Evolutionary conservation across 2,113 vertebrate species (phyloP), one percentile per base, ranked within the genome.

Genomic region (Electrona antarctica): DNA sequence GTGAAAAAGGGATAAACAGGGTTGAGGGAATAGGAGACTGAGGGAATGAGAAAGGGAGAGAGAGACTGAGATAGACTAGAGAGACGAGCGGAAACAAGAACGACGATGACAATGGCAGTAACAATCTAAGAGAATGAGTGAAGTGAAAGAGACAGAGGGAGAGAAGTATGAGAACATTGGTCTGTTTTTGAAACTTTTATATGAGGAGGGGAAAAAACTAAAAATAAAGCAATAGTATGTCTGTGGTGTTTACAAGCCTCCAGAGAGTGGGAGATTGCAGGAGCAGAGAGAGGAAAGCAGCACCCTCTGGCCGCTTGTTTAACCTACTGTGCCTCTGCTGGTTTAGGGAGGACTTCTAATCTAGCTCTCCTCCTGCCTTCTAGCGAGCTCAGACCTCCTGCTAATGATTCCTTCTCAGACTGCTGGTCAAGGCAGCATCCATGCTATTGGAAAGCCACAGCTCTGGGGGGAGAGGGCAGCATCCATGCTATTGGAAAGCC

Each of bases 401-500:
- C n/a, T n/a, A n/a, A n/a, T n/a, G n/a, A n/a, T n/a, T n/a, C n/a
- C n/a, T n/a, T n/a, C n/a, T n/a, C n/a, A n/a, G n/a, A n/a, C n/a
- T n/a, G n/a, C n/a, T n/a, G n/a, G n/a, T n/a, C n/a, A n/a, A n/a
- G n/a, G n/a, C n/a, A n/a, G n/a, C n/a, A n/a, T n/a, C n/a, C n/a
- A n/a, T n/a, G n/a, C n/a, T n/a, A n/a, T n/a, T n/a, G n/a, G n/a
- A n/a, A n/a, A n/a, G n/a, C n/a, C n/a, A n/a, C n/a, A n/a, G n/a
- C n/a, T n/a, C n/a, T n/a, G n/a, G n/a, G n/a, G n/a, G n/a, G n/a
- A n/a, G n/a, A n/a, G n/a, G 81, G 84, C 83, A 89, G 82, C 83
- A 87, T 87, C 87, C 76, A 76, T 90, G 86, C 80, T 87, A 89
- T 90, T 89, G 80, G 86, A 89, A 89, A 86, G 66, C 67, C 67